Conservation (phyloP, 2,113 vertebrate species). For the Lasiurus cinereus region DNA sequence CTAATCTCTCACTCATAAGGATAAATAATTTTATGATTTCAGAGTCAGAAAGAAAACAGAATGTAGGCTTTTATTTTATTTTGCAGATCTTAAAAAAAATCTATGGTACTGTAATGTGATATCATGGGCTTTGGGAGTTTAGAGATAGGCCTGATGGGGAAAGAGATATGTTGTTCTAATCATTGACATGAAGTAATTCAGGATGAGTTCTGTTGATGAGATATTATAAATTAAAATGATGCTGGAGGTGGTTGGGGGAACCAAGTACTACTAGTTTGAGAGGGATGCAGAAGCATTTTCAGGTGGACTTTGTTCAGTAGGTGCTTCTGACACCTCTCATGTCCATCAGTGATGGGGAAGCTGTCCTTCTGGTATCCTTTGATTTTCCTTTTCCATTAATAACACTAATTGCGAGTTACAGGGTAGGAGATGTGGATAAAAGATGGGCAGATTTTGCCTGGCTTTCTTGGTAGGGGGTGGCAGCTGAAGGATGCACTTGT, state of each 20-base stretch:
- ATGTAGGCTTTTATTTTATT: constrained; percentile 1
- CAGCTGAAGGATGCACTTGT: constrained; percentile 84
- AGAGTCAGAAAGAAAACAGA: constrained; percentile 8
- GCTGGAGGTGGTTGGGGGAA: not conserved
- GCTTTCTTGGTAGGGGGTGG: constrained; percentile 85
- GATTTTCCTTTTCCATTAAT: constrained; percentile 78
- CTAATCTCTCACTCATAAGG: constrained; percentile 22
- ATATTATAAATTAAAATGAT: not conserved
- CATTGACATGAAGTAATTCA: not conserved
- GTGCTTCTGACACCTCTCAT: constrained; percentile 67
- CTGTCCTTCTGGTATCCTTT: constrained; percentile 76
- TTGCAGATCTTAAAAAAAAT: not conserved
- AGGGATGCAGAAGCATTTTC: not conserved
- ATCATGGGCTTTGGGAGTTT: not conserved
- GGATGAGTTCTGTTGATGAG: not conserved
- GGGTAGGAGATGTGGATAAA: constrained; percentile 65
- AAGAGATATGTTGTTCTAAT: not conserved
- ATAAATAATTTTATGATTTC: constrained; percentile 31
- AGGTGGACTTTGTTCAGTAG: constrained; percentile 3
- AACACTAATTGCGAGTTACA: constrained; percentile 85
- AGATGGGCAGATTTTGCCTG: constrained; percentile 82
- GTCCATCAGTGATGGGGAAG: constrained; percentile 56
- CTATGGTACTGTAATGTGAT: not conserved
- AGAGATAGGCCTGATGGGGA: not conserved
- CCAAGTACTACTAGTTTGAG: not conserved